A percentile compares a stretch with the other conserved stretches of the same genome.
Evolutionary conservation across 2,888 invertebrate genomes (phyloP).

Genomic region (Eudasyphora cyanicolor): DNA sequence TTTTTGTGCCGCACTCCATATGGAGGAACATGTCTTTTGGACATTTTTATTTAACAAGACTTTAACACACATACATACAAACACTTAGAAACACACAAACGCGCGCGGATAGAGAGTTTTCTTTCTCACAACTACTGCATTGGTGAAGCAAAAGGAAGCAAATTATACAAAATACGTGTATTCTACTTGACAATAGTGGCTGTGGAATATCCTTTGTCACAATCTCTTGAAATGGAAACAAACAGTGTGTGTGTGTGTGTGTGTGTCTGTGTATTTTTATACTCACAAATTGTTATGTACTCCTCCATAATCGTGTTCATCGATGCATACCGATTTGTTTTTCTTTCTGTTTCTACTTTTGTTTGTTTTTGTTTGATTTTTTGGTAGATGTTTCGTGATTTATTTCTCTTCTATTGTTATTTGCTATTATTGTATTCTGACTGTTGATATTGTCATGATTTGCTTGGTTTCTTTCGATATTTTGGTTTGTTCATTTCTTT

Average conservation of each 20-base stretch:
- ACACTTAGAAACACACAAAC: background rate
- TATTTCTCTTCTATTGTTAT: conserved; percentile 17
- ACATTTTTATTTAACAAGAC: conserved; percentile 17
- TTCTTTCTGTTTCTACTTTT: background rate
- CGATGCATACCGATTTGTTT: background rate
- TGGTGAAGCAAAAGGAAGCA: background rate
- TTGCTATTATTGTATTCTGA: background rate
- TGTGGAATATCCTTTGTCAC: background rate
- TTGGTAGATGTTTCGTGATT: background rate
- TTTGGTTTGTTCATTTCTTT: background rate
- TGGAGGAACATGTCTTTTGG: conserved; percentile 26
- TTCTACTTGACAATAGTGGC: background rate
- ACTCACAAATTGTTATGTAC: background rate
- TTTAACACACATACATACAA: background rate
- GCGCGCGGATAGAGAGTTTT: background rate
- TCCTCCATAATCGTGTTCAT: conserved; percentile 8
- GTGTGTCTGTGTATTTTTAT: too few relatives aligned
- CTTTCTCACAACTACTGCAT: background rate
- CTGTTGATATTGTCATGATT: background rate
- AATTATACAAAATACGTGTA: conserved; percentile 26
- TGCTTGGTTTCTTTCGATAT: background rate
- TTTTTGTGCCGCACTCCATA: background rate
- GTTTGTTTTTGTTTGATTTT: too few relatives aligned
- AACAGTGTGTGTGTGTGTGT: too few relatives aligned
- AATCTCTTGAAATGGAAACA: background rate